Evolutionary conservation across 2,113 vertebrate genomes (phyloP), one percentile per base, ranked within the genome.

Genomic region (Platysteira castanea): DNA sequence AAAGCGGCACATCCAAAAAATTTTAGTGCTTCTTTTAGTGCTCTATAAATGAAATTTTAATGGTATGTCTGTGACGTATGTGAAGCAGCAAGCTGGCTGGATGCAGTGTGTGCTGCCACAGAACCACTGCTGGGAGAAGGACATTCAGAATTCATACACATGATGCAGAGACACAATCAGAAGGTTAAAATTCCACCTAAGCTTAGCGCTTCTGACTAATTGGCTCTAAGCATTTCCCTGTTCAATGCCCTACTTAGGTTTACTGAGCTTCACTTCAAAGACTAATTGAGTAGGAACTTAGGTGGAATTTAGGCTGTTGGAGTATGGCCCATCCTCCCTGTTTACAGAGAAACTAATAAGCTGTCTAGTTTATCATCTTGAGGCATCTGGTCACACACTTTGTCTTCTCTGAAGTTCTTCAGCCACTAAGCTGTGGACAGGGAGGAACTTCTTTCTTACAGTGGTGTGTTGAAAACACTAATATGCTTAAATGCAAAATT

Each of bases 131-230:
- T 0, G 1, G 56, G 41, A 4, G 53, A 82, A 81, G 84, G 73
- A 37, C 64, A 2, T 44, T 78, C 26, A 17, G 68, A 73, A 60
- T 65, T 68, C 5, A 1, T 80, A 13, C 23, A 21, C 11, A 1
- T 22, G 86, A 71, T 37, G 54, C 64, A 93, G 70, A 76, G 47
- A 37, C 70, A 46, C 26, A 42, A 60, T 70, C 11, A 2, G 71
- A 84, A 92, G 89, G 89, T 35, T n/a, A 24, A 63, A 90, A 91
- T 93, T 93, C 94, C 65, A 49, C 89, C 52, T 78, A 22, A 86
- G 89, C 86, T 84, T 92, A 86, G 65, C 56, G 44, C 80, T 92
- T 93, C 94, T 89, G 91, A 78, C 73, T 94, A 63, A 92, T 52
- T 89, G 47, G 35, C 80, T 91, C 54, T 63, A n/a, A 90, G 89